Base-by-base conservation (phyloP, 2,888 invertebrate species). In the Drosophila mulleri region DNA sequence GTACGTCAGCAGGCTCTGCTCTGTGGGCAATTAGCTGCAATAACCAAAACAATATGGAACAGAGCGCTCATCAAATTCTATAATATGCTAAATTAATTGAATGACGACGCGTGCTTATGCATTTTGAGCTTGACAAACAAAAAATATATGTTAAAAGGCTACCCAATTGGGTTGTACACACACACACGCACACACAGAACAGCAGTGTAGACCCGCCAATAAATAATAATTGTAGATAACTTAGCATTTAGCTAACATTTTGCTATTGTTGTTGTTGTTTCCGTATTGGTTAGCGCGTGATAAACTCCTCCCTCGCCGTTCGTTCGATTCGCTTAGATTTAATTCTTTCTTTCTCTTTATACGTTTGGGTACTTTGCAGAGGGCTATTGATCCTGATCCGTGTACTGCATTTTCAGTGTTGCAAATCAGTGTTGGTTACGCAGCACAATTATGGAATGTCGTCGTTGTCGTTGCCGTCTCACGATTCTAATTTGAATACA, bases 181-280 rank as follows among this genome's bases (percentile, higher is more conserved):
- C n/a, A 57, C 54, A 65, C 18, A 53, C 8, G 62, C 52, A 65
- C 52, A 60, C 58, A 63, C 67, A 71, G 65, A 48, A 18, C 50
- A 48, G 3, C 32, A 70, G 53, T 73, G 37, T 79, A 80, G 71
- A 67, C 53, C 69, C 78, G 72, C 81, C 82, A 84, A 81, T 75
- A 82, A 89, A 81, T 80, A 87, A 80, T 89, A 84, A 87, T 84
- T 82, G 75, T 79, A 89, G 89, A 87, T 89, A 87, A 84, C 77
- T 87, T 77, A 69, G 84, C 65, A 74, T 87, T 82, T 89, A 73
- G 85, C 89, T 85, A 87, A 85, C 84, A 75, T 85, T 89, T 89
- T 80, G 66, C 58, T 63, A 52, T 68, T 59, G 65, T 75, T 67
- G 41, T 53, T 66, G 53, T 53, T 53, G 45, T 53, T 75, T 78